These are phyloP conservation scores for Plusia festucae DNA, from an alignment of 2,888 invertebrate species.

Conservation along the genomic window DNA sequence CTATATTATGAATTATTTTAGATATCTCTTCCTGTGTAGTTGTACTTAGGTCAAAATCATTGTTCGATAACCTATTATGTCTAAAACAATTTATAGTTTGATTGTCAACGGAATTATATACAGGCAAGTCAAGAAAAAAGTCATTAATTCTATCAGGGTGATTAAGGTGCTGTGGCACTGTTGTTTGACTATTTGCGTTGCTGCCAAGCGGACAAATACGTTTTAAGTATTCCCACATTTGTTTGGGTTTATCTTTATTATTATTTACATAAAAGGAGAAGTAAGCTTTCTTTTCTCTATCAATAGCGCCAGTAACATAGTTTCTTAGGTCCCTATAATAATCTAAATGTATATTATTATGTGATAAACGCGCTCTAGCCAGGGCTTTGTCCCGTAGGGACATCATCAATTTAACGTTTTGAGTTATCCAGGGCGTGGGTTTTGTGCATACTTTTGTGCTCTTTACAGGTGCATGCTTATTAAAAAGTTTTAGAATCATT, in stretches of 20 bases:
- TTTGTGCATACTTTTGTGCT: slow-evolving; percentile 5
- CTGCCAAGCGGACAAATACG: slow-evolving; percentile 7
- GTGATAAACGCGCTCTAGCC: background rate
- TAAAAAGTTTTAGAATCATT: background rate
- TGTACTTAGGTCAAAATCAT: background rate
- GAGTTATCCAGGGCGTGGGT: slow-evolving; percentile 8
- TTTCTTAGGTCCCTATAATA: too few relatives aligned
- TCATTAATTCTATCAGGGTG: slow-evolving; percentile 6
- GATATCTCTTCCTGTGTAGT: background rate
- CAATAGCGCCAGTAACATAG: too few relatives aligned
- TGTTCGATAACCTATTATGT: background rate
- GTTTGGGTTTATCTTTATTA: slow-evolving; percentile 10
- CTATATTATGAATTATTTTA: background rate
- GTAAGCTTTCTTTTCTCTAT: too few relatives aligned
- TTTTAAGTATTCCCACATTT: slow-evolving; percentile 10
- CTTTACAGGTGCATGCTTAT: slow-evolving; percentile 13
- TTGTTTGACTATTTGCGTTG: background rate
- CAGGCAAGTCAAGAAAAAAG: background rate
- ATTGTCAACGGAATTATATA: background rate
- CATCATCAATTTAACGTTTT: slow-evolving; percentile 12
- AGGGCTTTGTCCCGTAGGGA: slow-evolving; percentile 5
- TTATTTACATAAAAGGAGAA: too few relatives aligned
- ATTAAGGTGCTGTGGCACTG: background rate
- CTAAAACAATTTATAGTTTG: background rate
- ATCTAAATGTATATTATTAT: too few relatives aligned